Evolutionary conservation across 2,888 invertebrate genomes (phyloP).

Genomic region (Archaeoteleia sp.): DNA sequence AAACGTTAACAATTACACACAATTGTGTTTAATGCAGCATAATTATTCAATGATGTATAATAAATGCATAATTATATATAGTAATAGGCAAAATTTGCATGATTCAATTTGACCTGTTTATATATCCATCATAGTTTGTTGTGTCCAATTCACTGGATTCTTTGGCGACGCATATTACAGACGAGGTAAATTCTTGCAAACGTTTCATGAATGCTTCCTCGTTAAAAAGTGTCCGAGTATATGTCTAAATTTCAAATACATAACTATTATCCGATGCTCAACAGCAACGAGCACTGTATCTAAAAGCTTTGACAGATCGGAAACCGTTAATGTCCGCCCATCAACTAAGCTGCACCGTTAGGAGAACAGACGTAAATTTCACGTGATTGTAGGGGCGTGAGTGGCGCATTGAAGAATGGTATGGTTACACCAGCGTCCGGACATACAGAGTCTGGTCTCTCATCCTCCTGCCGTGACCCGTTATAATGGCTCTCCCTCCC

Average conservation of each 20-base stretch:
- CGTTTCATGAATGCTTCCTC: too few species aligned
- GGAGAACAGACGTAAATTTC: slow-evolving; percentile 56
- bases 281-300: slow-evolving; percentile 38
- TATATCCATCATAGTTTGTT: too few species aligned
- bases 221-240: too few species aligned
- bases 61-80: too few species aligned
- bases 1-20: too few species aligned
- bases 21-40: too few species aligned
- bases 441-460: slow-evolving; percentile 47
- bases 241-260: background rate
- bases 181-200: too few species aligned
- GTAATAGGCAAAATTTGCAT: too few species aligned
- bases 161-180: too few species aligned
- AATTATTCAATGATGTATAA: too few species aligned
- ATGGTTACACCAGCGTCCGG: slow-evolving; percentile 49
- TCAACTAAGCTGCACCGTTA: slow-evolving; percentile 51
- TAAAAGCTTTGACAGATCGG: slow-evolving; percentile 56
- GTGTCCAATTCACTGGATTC: too few species aligned
- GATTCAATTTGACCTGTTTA: too few species aligned
- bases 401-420: slow-evolving; percentile 51
- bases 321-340: slow-evolving; percentile 53
- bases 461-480: slow-evolving; percentile 38
- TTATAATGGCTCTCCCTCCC: slow-evolving; percentile 35
- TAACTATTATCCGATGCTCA: slow-evolving; percentile 12
- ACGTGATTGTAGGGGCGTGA: slow-evolving; percentile 50